Conservation (phyloP, 2,797 vertebrate genomes). For the Prunella strophiata region DNA sequence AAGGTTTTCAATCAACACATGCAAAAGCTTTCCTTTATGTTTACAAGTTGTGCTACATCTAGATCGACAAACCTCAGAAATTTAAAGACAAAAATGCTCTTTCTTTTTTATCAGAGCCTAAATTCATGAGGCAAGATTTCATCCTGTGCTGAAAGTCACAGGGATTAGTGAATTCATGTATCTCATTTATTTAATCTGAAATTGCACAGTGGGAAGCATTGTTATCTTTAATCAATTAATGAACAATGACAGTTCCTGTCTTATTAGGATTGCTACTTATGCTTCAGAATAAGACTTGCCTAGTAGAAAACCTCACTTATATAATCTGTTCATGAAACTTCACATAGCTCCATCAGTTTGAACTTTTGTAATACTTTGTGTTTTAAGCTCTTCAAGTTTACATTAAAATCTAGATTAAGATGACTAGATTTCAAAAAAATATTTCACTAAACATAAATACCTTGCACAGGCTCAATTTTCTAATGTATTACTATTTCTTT, state of each 20-base stretch:
- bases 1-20: not conserved
- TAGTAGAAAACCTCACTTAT: not conserved
- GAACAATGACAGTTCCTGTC: not conserved
- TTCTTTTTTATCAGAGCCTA: not conserved
- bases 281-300: not conserved
- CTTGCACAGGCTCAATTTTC: not conserved
- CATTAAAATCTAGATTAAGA: not conserved
- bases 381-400: not conserved
- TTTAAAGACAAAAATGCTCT: not conserved
- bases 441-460: not conserved
- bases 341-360: not conserved
- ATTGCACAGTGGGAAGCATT: not conserved
- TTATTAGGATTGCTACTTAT: not conserved
- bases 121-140: not conserved
- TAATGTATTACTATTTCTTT: not conserved
- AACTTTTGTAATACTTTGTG: not conserved
- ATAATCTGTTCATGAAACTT: not conserved
- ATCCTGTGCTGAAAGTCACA: not conserved
- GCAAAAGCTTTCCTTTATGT: not conserved
- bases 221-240: not conserved
- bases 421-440: not conserved
- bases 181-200: not conserved
- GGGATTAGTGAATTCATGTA: not conserved
- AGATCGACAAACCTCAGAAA: not conserved
- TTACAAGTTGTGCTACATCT: not conserved